Evolutionary conservation across 2,888 invertebrate species (phyloP).

Genomic region (Ormyrus thymus): DNA sequence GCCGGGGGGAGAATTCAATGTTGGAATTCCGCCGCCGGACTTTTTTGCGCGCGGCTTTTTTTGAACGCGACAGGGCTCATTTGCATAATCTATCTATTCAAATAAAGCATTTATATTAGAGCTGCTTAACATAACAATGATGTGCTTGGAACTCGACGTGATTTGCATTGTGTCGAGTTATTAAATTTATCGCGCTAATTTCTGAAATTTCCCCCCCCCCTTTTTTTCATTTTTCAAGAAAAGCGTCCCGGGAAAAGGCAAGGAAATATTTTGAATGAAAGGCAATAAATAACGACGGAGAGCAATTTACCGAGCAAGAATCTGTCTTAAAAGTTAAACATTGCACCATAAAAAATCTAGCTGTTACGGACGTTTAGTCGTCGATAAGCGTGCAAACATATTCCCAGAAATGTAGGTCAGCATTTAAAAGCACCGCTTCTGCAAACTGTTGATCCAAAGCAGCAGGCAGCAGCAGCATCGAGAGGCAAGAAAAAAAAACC

Average conservation of each 20-base stretch:
- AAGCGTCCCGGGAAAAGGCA: too few species aligned
- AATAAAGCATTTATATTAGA: not conserved
- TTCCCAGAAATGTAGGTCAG: conserved; percentile 1
- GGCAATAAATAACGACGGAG: too few species aligned
- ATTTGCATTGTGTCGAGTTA: too few species aligned
- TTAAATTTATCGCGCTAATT: too few species aligned
- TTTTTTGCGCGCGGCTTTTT: not conserved
- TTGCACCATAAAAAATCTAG: too few species aligned
- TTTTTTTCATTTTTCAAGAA: too few species aligned
- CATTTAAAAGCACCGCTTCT: not conserved
- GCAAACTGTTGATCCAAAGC: not conserved
- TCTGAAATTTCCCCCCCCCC: too few species aligned
- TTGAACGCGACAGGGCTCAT: not conserved
- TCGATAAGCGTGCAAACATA: not conserved
- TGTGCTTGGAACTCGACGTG: not conserved
- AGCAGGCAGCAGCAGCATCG: too few species aligned
- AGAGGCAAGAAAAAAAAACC: not conserved
- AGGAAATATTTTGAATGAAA: too few species aligned
- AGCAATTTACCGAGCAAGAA: too few species aligned
- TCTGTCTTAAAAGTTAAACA: too few species aligned
- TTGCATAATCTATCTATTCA: conserved; percentile 3
- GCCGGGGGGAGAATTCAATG: too few species aligned
- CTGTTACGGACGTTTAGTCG: not conserved
- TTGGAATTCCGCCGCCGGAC: not conserved
- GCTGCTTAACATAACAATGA: conserved; percentile 1